Percentiles rank a stretch among this genome's conserved stretches.
These are phyloP conservation scores for Chaetodon trifasciatus DNA, from an alignment of 2,797 vertebrate genomes.

Conservation along the genomic window DNA sequence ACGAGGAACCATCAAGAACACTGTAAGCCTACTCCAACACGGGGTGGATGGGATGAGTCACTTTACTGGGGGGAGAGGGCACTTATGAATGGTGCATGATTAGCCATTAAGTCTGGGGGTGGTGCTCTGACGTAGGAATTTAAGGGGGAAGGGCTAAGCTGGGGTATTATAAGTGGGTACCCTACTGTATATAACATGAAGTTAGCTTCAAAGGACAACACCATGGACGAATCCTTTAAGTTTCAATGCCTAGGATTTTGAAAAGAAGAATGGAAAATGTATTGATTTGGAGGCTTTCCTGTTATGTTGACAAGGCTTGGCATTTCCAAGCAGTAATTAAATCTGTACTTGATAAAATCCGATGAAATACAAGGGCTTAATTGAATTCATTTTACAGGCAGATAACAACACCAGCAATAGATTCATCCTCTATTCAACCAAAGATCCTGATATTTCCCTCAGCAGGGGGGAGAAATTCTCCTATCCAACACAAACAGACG, in stretches of 20 bases:
- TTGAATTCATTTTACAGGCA: constrained; percentile 55
- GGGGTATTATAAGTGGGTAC: not conserved
- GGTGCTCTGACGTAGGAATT: constrained; percentile 55
- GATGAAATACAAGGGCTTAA: constrained; percentile 41
- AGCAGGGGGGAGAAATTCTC: not conserved
- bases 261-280: not conserved
- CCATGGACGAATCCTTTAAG: not conserved
- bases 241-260: constrained; percentile 1
- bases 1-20: constrained; percentile 52
- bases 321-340: constrained; percentile 49
- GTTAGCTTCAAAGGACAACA: not conserved
- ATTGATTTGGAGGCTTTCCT: constrained; percentile 25
- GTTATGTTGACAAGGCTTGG: not conserved
- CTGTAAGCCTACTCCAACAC: constrained; percentile 36
- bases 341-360: constrained; percentile 50
- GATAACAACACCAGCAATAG: constrained; percentile 34
- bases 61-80: constrained; percentile 28
- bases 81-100: constrained; percentile 62
- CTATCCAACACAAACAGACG: constrained; percentile 33
- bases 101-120: constrained; percentile 38
- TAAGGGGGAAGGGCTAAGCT: constrained; percentile 34
- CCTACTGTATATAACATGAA: not conserved
- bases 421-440: constrained; percentile 26
- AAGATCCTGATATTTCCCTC: constrained; percentile 10
- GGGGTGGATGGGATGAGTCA: constrained; percentile 60